Base-by-base conservation (phyloP, 2,888 invertebrate genomes). In the Ophion obscuratus region DNA sequence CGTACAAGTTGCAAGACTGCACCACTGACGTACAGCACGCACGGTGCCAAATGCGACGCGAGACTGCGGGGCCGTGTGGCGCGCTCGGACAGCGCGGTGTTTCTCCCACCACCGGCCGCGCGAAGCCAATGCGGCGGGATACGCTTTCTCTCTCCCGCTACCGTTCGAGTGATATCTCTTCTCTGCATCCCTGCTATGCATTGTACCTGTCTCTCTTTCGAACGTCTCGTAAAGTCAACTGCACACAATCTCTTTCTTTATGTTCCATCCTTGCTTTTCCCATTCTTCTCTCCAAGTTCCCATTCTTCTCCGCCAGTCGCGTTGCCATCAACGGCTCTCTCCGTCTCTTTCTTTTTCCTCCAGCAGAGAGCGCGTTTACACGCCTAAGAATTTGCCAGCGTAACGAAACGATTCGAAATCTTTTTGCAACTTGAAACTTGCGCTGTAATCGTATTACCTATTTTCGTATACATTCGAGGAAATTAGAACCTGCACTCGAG, bases 231-330 rank as follows among this genome's bases (percentile, higher is more conserved):
- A 17, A 53, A 53, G 53, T 53, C 53, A 17, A 53, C 5, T 53
- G 53, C 44, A 14, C 80, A 74, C 44, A 44, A 75, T 61, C 59
- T 40, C 62, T 53, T 62, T 66, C 67, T 71, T 31, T 31, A 11
- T 53, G 67, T 68, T 68, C 57, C 31, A 20, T 62, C 62, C 14
- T 14, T 53, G 4, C 5, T 53, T 53, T 53, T 66, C 36, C 17
- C 76, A 47, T 66, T 64, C 66, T 74, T 47, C 74, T 76, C 64
- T 71, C 80, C 74, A 59, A 81, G 71, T 77, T 86, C 74, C 70
- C 62, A 47, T 44, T 78, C 74, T 77, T 53, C 77, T 79, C 83
- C 86, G 73, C 83, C 86, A 83, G 86, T 83, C 83, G 86, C 83
- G 81, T 81, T 64, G 59, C 83, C 73, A 81, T 78, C 86, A 44